Evolutionary conservation across 2,797 vertebrate species (phyloP), one percentile per base, ranked within the genome.

Genomic region (Pseudomugil gertrudae): DNA sequence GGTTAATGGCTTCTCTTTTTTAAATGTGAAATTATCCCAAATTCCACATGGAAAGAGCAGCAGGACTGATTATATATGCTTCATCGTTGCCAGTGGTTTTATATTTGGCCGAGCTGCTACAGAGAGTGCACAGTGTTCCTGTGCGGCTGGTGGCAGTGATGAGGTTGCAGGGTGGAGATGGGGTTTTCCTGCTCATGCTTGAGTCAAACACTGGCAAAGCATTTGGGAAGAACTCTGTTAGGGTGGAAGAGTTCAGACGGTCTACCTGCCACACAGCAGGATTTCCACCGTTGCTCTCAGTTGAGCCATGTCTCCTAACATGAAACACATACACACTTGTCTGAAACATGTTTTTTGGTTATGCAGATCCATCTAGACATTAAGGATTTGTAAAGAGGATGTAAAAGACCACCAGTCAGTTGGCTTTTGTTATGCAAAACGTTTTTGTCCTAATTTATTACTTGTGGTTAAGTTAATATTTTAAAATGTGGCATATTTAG

Each of bases 141-240:
- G 84, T 87, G 68, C 83, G 87, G 86, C 75, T 89, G 79, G 78
- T 87, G 85, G 87, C 80, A 77, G 54, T 72, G 86, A 90, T 87
- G 87, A 90, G 86, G 84, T 85, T 89, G 87, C 80, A 86, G 91
- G 89, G 90, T 84, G 86, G 90, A 85, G 88, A 80, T 90, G 87
- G 90, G 90, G 86, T 84, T 91, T 90, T 91, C 88, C 87, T 84
- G 84, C 74, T 70, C 70, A 72, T 74, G 75, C 84, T 70, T 56
- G 61, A 69, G 70, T 50, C 72, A 78, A 86, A 83, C 83, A 82
- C 75, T 84, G 91, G 83, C 80, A 76, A 53, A 43, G 71, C 17
- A 68, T 72, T 74, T 80, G 62, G 61, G 70, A 71, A 70, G 77
- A 79, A 71, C 62, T 76, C 58, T 52, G 56, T 58, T 67, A 73